phyloP scores from a whole-genome alignment of 1,140 invertebrate genomes.

The Pentalonia nigronervosa region DNA sequence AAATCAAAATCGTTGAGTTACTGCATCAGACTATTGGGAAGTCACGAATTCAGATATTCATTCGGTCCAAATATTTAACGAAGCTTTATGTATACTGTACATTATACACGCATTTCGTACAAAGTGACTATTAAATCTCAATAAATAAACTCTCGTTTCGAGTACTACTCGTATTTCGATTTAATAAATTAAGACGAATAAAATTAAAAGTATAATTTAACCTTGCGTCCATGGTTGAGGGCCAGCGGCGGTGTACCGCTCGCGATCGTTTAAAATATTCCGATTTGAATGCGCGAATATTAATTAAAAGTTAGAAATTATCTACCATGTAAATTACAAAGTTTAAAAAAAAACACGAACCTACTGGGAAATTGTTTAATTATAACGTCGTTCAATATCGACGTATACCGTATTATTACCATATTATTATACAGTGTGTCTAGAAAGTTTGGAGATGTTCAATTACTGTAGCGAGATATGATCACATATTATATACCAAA shows the following conservation, averaged over 20 bases:
- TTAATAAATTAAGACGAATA: background rate
- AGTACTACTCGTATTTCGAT: background rate
- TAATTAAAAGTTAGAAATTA: conserved; percentile 26
- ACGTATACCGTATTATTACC: background rate
- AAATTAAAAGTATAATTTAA: conserved; percentile 8
- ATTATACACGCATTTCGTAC: background rate
- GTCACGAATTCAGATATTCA: conserved; percentile 8
- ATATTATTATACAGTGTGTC: background rate
- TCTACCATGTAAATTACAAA: background rate
- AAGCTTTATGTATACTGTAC: background rate
- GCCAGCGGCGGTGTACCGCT: background rate
- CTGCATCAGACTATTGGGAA: background rate
- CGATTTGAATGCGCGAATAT: background rate
- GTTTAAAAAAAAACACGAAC: background rate
- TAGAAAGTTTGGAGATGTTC: background rate
- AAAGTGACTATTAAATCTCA: background rate
- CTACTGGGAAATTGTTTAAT: background rate
- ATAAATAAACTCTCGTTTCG: background rate
- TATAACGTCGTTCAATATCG: background rate
- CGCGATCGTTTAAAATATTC: background rate
- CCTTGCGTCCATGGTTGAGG: background rate
- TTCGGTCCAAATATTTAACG: background rate
- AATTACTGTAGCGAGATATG: background rate
- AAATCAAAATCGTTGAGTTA: background rate
- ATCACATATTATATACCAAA: background rate